Evolutionary conservation across 2,888 invertebrate genomes (phyloP).

Genomic region (Aleiodes leptofemur): DNA sequence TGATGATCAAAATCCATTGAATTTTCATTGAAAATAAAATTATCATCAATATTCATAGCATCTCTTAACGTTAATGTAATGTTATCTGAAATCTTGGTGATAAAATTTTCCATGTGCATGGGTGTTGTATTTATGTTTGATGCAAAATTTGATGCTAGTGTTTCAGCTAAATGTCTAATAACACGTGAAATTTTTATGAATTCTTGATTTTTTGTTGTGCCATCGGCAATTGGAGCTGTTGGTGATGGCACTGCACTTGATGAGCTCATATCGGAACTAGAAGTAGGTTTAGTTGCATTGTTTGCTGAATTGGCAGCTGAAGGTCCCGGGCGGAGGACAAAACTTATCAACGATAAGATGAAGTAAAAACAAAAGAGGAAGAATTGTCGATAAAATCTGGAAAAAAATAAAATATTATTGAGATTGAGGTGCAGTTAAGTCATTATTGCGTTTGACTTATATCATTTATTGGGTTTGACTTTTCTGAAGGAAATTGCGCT

Average conservation of each 20-base stretch:
- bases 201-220: slow-evolving; percentile 51
- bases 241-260: slow-evolving; percentile 40
- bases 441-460: not conserved
- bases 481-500: too few relatives aligned
- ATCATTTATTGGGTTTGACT: too few relatives aligned
- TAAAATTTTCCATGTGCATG: slow-evolving; percentile 56
- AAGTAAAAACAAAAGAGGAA: slow-evolving; percentile 94
- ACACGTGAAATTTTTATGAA: slow-evolving; percentile 58
- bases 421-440: slow-evolving; percentile 9
- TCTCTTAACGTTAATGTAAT: not conserved
- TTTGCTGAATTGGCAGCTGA: slow-evolving; percentile 47
- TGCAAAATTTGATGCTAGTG: slow-evolving; percentile 61
- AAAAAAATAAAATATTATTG: slow-evolving; percentile 57
- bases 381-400: slow-evolving; percentile 94
- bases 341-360: slow-evolving; percentile 90
- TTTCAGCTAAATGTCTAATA: slow-evolving; percentile 57
- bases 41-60: slow-evolving; percentile 57
- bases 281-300: slow-evolving; percentile 50
- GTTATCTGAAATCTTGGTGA: slow-evolving; percentile 55
- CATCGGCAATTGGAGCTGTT: slow-evolving; percentile 41
- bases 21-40: slow-evolving; percentile 4
- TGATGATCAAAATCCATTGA: not conserved
- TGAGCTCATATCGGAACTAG: slow-evolving; percentile 39
- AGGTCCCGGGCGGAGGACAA: slow-evolving; percentile 92
- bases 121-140: slow-evolving; percentile 58